These are phyloP conservation scores for Lamellibrachia luymesi DNA, from an alignment of 1,140 invertebrate species.

Conservation along the genomic window DNA sequence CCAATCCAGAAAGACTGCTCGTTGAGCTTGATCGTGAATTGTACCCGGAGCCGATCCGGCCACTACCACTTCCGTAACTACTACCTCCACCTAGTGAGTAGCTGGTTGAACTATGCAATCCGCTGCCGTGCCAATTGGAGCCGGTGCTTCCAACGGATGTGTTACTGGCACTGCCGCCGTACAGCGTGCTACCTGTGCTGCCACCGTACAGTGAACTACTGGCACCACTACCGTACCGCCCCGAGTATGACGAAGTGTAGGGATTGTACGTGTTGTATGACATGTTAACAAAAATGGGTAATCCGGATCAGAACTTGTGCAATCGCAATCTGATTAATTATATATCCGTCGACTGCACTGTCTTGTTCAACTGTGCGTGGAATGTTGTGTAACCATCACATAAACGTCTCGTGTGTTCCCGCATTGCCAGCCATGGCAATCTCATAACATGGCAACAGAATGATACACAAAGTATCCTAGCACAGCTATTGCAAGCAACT, in stretches of 20 bases:
- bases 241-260: neutral
- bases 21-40: conserved; percentile 3
- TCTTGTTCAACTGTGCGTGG: neutral
- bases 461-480: neutral
- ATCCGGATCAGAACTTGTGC: neutral
- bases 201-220: neutral
- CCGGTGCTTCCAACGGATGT: neutral
- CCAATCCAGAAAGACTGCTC: conserved; percentile 5
- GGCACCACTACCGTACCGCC: neutral
- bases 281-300: neutral
- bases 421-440: neutral
- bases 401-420: neutral
- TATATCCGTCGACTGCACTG: neutral
- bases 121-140: neutral
- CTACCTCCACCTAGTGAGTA: neutral
- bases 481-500: neutral
- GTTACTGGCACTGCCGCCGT: neutral
- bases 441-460: neutral
- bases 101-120: neutral
- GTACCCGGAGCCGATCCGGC: neutral
- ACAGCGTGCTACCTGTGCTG: neutral
- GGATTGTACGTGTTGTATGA: neutral
- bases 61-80: neutral
- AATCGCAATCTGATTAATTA: neutral
- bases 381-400: neutral